A percentile compares a stretch with the other conserved stretches of the same genome.
These are phyloP conservation scores for Caenorhabditis inopinata DNA, from an alignment of 1,140 invertebrate species.

Conservation along the genomic window DNA sequence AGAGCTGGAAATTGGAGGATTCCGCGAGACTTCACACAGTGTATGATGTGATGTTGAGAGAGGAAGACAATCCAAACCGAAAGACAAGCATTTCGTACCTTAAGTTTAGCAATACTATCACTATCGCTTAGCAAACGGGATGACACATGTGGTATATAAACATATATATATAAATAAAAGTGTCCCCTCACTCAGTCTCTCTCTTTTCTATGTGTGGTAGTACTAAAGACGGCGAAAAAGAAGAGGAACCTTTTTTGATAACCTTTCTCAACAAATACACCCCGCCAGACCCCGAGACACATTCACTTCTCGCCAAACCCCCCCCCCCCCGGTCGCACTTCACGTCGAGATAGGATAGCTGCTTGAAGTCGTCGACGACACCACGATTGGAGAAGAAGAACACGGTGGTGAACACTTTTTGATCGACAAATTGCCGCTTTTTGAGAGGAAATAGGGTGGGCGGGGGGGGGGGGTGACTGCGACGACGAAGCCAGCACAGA, in stretches of 20 bases:
- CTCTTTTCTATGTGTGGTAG: background rate
- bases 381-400: background rate
- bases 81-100: constrained; percentile 1
- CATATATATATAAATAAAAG: constrained; percentile 7
- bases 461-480: too few relatives aligned
- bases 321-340: too few relatives aligned
- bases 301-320: too few relatives aligned
- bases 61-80: too few relatives aligned
- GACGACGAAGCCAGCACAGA: too few relatives aligned
- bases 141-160: constrained; percentile 33
- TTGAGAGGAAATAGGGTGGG: background rate
- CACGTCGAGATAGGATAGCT: too few relatives aligned
- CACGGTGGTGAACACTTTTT: background rate
- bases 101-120: constrained; percentile 31
- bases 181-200: background rate
- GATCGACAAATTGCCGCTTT: background rate
- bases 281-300: too few relatives aligned
- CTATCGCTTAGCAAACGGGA: constrained; percentile 30
- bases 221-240: background rate
- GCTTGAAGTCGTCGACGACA: too few relatives aligned
- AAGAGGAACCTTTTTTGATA: constrained; percentile 24
- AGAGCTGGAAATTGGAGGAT: too few relatives aligned
- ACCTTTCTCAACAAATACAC: constrained; percentile 24
- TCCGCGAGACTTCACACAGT: too few relatives aligned
- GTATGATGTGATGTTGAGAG: too few relatives aligned